Evolutionary conservation across 2,113 vertebrate genomes (phyloP).

Genomic region (Oostethus manadensis): DNA sequence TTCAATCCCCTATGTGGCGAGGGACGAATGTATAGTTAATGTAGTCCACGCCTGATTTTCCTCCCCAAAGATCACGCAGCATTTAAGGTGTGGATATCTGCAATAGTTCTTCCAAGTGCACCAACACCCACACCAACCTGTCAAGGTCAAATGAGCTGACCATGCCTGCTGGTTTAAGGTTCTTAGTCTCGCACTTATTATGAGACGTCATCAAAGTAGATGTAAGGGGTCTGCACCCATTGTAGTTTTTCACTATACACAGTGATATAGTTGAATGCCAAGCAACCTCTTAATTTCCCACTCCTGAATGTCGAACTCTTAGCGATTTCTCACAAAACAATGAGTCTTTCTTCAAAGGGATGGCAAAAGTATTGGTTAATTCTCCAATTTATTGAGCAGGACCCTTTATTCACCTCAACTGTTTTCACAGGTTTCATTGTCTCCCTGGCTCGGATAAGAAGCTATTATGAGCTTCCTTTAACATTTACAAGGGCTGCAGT

Average conservation of each 20-base stretch:
- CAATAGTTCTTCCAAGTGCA: no score
- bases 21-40: no score
- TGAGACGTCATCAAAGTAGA: constrained; percentile 14
- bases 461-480: constrained; percentile 48
- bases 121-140: constrained; percentile 3
- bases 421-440: constrained; percentile 36
- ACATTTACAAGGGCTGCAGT: constrained; percentile 43
- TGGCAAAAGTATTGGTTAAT: constrained; percentile 7
- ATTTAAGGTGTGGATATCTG: background rate
- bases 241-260: background rate
- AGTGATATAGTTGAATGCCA: constrained; percentile 1
- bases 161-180: constrained; percentile 19
- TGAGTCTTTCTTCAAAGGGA: constrained; percentile 20
- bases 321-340: background rate
- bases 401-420: constrained; percentile 26
- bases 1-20: no score
- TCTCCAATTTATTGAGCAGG: constrained; percentile 22
- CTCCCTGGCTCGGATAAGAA: constrained; percentile 48
- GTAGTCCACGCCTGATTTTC: background rate
- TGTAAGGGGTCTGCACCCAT: constrained; percentile 5
- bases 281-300: constrained; percentile 2
- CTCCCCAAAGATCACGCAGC: background rate
- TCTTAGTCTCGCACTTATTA: constrained; percentile 26
- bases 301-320: background rate
- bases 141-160: constrained; percentile 32